phyloP scores from a whole-genome alignment of 2,797 vertebrate genomes.

The Gambusia yucatana region DNA sequence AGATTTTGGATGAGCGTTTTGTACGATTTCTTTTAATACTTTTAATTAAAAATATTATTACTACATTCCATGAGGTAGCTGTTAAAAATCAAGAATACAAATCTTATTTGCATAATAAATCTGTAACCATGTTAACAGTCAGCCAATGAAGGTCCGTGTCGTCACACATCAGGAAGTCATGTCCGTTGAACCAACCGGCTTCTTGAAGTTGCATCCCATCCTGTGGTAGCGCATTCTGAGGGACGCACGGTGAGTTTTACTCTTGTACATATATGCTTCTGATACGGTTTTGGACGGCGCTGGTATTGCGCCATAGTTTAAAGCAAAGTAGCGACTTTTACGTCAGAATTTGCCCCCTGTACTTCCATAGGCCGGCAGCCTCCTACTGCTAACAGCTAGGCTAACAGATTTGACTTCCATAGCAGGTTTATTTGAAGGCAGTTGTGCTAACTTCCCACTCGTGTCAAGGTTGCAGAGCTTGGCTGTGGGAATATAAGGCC shows the following conservation, averaged over 20 bases:
- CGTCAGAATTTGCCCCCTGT: neutral
- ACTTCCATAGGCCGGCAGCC: slow-evolving; percentile 33
- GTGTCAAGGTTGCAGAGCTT: slow-evolving; percentile 53
- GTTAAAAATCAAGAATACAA: neutral
- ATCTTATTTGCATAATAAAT: neutral
- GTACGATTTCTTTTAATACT: neutral
- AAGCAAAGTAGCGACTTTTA: neutral
- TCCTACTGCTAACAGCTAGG: slow-evolving; percentile 52
- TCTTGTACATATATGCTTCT: rapidly evolving
- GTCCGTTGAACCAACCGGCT: slow-evolving; percentile 61
- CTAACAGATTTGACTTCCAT: slow-evolving; percentile 58
- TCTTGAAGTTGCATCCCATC: slow-evolving; percentile 51
- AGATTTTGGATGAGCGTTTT: neutral
- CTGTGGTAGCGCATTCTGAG: slow-evolving; percentile 54
- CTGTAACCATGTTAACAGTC: slow-evolving; percentile 22
- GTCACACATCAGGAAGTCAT: slow-evolving; percentile 65
- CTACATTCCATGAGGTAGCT: neutral
- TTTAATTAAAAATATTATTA: neutral
- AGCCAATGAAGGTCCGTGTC: slow-evolving; percentile 26
- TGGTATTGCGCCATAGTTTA: neutral
- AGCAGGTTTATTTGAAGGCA: slow-evolving; percentile 13
- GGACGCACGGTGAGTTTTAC: slow-evolving; percentile 58
- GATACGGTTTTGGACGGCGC: rapidly evolving
- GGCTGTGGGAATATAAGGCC: neutral
- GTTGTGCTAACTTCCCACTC: slow-evolving; percentile 20